A percentile compares a stretch with the other conserved stretches of the same genome.
Conservation (phyloP, 2,797 vertebrate species). For the Dallia pectoralis region DNA sequence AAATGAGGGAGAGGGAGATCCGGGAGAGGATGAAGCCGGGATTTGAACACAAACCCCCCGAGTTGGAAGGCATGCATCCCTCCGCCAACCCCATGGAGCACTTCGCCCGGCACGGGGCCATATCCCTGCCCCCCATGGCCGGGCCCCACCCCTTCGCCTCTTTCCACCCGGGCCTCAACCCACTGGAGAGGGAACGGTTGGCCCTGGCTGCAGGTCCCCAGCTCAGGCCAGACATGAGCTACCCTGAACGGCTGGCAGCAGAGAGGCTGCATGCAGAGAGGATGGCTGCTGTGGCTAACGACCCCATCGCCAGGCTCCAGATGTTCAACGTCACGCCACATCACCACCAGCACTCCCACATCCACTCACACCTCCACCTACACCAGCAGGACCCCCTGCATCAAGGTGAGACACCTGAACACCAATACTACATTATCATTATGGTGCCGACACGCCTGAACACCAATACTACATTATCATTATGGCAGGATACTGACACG, state of each 20-base stretch:
- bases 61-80: slow-evolving; percentile 92
- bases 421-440: too few relatives aligned
- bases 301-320: slow-evolving; percentile 95
- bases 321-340: slow-evolving; percentile 99
- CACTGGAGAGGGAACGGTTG: slow-evolving; percentile 92
- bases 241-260: slow-evolving; percentile 93
- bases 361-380: slow-evolving; percentile 98
- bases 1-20: slow-evolving; percentile 91
- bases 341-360: slow-evolving; percentile 99
- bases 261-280: slow-evolving; percentile 95
- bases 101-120: slow-evolving; percentile 94
- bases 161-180: slow-evolving; percentile 95
- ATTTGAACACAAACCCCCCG: slow-evolving; percentile 97
- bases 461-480: too few relatives aligned
- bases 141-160: slow-evolving; percentile 93
- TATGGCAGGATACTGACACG: too few relatives aligned
- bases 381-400: slow-evolving; percentile 98
- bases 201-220: slow-evolving; percentile 91
- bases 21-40: slow-evolving; percentile 97
- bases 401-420: slow-evolving; percentile 84
- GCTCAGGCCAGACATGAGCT: slow-evolving; percentile 95
- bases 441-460: too few relatives aligned
- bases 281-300: slow-evolving; percentile 94
- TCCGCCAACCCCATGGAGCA: slow-evolving; percentile 99
- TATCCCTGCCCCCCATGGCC: slow-evolving; percentile 87